Evolutionary conservation across 2,797 vertebrate species (phyloP).

Genomic region (Myotis pilosus): DNA sequence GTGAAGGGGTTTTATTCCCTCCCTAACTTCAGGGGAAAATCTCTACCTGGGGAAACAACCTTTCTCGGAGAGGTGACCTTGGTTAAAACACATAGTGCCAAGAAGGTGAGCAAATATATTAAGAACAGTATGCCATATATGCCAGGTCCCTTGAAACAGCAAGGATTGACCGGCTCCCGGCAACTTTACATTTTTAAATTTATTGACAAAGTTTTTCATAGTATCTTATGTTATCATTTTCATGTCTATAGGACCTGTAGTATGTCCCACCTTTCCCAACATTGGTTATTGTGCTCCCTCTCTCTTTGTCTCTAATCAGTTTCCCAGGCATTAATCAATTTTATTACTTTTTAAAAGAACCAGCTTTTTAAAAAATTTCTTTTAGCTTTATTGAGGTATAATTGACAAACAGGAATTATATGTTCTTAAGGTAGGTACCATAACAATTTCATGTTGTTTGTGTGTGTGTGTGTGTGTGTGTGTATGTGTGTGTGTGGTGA

Average conservation of each 20-base stretch:
- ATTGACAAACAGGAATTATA: not conserved
- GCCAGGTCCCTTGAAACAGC: too few species aligned
- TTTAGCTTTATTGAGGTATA: not conserved
- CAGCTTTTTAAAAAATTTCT: not conserved
- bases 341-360: not conserved
- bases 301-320: not conserved
- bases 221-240: conserved; percentile 1
- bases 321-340: not conserved
- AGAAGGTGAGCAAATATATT: too few species aligned
- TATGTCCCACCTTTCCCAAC: not conserved
- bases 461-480: too few species aligned
- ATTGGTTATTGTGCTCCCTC: not conserved
- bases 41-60: too few species aligned
- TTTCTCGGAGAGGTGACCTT: too few species aligned
- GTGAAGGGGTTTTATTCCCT: too few species aligned
- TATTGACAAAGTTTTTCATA: not conserved
- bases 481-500: not conserved
- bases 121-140: too few species aligned
- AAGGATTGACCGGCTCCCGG: too few species aligned
- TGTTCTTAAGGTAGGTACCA: not conserved
- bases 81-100: too few species aligned
- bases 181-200: conserved; percentile 6
- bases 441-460: not conserved
- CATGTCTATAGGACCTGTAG: not conserved
- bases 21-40: too few species aligned